phyloP scores from a whole-genome alignment of 2,888 invertebrate genomes.

The Scaptomyza cyrtandrae region DNA sequence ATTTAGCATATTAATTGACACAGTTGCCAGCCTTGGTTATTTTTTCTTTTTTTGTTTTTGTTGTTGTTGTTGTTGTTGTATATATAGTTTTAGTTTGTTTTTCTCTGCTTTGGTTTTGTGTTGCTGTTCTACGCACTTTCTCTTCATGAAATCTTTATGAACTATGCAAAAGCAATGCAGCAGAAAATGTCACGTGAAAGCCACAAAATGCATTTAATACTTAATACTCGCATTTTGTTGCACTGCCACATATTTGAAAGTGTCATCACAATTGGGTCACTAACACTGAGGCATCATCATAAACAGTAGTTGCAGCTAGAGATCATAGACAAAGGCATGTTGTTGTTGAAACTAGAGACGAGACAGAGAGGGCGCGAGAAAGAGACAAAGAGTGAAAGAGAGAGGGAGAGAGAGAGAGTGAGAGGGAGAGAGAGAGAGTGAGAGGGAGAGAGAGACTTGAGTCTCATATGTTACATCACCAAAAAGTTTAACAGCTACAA shows the following conservation, averaged over 20 bases:
- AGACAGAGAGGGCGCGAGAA: neutral
- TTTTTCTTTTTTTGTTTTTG: constrained; percentile 7
- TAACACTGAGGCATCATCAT: neutral
- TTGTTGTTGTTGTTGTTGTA: constrained; percentile 36
- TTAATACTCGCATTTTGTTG: constrained; percentile 67
- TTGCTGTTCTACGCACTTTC: constrained; percentile 76
- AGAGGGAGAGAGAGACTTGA: neutral
- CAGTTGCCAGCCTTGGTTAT: constrained; percentile 55
- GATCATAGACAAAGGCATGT: neutral
- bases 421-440: neutral
- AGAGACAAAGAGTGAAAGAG: no score
- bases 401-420: neutral
- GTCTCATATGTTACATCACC: constrained; percentile 57
- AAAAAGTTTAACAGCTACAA: constrained; percentile 49
- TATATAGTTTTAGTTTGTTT: constrained; percentile 6
- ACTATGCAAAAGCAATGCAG: constrained; percentile 71
- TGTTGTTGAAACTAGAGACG: constrained; percentile 27
- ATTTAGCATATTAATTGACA: constrained; percentile 80
- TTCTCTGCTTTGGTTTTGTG: constrained; percentile 7
- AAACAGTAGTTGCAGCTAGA: constrained; percentile 9
- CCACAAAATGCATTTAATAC: constrained; percentile 73
- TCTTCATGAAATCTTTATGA: constrained; percentile 75
- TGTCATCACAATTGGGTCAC: constrained; percentile 72
- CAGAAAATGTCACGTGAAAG: constrained; percentile 72
- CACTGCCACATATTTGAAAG: constrained; percentile 75